Conservation (phyloP, 2,797 vertebrate species). For the Gallinago solitaria region DNA sequence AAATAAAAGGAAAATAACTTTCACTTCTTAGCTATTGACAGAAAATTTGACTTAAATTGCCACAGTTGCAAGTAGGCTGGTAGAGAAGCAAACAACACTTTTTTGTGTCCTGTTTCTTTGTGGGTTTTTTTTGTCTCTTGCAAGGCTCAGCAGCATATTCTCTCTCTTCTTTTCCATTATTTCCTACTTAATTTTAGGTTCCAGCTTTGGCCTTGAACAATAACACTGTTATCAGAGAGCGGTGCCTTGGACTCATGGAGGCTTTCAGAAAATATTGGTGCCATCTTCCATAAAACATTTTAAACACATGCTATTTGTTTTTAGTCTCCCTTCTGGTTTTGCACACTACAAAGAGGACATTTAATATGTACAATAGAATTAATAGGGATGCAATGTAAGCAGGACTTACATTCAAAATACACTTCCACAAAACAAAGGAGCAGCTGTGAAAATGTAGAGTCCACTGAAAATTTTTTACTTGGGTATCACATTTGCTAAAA, state of each 20-base stretch:
- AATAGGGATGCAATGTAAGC: conserved; percentile 73
- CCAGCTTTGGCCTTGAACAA: not conserved
- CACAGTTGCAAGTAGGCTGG: not conserved
- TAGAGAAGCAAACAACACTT: not conserved
- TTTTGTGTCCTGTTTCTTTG: not conserved
- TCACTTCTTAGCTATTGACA: not conserved
- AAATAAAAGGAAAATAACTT: not conserved
- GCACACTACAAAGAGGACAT: conserved; percentile 66
- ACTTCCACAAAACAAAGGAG: conserved; percentile 74
- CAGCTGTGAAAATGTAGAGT: conserved; percentile 70
- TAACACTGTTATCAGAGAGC: not conserved
- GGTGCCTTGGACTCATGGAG: conserved; percentile 34
- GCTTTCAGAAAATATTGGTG: conserved; percentile 59
- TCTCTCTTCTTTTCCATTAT: not conserved
- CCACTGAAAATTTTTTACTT: conserved; percentile 63
- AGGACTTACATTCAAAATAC: conserved; percentile 73
- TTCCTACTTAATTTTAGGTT: not conserved
- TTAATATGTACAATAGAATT: conserved; percentile 78
- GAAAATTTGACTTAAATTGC: not conserved
- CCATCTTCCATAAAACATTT: conserved; percentile 67
- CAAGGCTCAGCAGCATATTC: not conserved
- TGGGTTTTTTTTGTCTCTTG: not conserved
- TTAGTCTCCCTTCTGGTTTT: conserved; percentile 73
- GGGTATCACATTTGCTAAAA: conserved; percentile 72
- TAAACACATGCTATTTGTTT: conserved; percentile 75